Conservation (phyloP, 1,140 invertebrate genomes). For the Nasonia giraulti region DNA sequence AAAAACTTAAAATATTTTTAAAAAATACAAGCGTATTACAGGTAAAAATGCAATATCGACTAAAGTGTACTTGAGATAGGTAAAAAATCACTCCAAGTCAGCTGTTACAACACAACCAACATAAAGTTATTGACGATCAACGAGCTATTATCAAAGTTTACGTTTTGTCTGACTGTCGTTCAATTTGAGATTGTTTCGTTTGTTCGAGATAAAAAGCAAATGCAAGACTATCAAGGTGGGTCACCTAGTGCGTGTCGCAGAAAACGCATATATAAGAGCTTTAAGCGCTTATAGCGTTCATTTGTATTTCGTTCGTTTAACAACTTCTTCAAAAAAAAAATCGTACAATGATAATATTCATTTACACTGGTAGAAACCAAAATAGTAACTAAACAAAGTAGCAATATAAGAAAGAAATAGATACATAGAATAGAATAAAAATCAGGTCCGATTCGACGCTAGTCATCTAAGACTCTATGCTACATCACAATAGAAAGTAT, state of each 20-base stretch:
- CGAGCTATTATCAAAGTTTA: constrained; percentile 33
- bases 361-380: constrained; percentile 54
- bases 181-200: constrained; percentile 28
- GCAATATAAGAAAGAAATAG: constrained; percentile 20
- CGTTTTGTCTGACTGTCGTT: not conserved
- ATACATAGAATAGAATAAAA: constrained; percentile 47
- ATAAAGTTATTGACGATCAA: constrained; percentile 57
- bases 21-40: constrained; percentile 20
- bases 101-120: constrained; percentile 67
- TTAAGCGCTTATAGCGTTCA: constrained; percentile 47
- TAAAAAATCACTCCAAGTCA: constrained; percentile 46
- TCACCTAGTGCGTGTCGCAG: constrained; percentile 59
- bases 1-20: constrained; percentile 29
- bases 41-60: constrained; percentile 27
- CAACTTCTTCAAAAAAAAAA: constrained; percentile 56
- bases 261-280: constrained; percentile 12
- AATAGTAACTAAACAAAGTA: constrained; percentile 35
- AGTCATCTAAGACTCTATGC: constrained; percentile 56
- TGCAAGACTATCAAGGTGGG: constrained; percentile 67
- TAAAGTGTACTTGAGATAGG: not conserved
- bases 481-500: constrained; percentile 64
- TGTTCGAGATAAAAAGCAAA: constrained; percentile 57
- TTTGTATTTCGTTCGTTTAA: constrained; percentile 52
- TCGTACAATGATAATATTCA: constrained; percentile 46
- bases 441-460: constrained; percentile 25